Evolutionary conservation across 2,888 invertebrate species (phyloP).

Genomic region (Psylliodes chrysocephalus): DNA sequence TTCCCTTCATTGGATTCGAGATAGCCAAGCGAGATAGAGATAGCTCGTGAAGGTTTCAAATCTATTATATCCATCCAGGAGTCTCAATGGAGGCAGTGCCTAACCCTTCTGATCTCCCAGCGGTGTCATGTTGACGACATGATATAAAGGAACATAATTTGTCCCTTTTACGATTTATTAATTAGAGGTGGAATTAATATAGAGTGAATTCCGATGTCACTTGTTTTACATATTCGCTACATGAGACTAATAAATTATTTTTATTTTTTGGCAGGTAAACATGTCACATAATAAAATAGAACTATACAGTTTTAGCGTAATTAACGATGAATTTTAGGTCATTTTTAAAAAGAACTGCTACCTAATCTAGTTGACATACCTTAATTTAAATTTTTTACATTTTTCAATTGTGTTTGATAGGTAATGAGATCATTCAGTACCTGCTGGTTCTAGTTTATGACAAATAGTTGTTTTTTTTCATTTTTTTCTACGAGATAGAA

Average conservation of each 20-base stretch:
- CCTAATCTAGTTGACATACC: too few species aligned
- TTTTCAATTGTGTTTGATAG: too few species aligned
- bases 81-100: slow-evolving; percentile 44
- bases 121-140: slow-evolving; percentile 58
- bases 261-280: not conserved
- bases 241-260: slow-evolving; percentile 1
- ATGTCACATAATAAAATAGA: too few species aligned
- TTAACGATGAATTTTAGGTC: too few species aligned
- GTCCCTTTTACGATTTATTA: slow-evolving; percentile 62
- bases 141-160: slow-evolving; percentile 59
- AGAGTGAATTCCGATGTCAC: slow-evolving; percentile 40
- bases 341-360: too few species aligned
- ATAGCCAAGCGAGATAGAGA: slow-evolving; percentile 19
- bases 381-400: too few species aligned
- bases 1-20: slow-evolving; percentile 22
- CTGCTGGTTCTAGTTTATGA: too few species aligned
- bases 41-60: slow-evolving; percentile 25
- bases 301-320: too few species aligned
- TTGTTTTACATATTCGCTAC: slow-evolving; percentile 12
- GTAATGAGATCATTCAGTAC: too few species aligned
- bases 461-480: too few species aligned
- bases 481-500: too few species aligned
- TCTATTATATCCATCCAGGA: slow-evolving; percentile 30
- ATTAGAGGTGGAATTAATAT: slow-evolving; percentile 54
- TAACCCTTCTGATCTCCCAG: slow-evolving; percentile 58